These are phyloP conservation scores for Maniola hyperantus DNA, from an alignment of 2,888 invertebrate species.

Conservation along the genomic window DNA sequence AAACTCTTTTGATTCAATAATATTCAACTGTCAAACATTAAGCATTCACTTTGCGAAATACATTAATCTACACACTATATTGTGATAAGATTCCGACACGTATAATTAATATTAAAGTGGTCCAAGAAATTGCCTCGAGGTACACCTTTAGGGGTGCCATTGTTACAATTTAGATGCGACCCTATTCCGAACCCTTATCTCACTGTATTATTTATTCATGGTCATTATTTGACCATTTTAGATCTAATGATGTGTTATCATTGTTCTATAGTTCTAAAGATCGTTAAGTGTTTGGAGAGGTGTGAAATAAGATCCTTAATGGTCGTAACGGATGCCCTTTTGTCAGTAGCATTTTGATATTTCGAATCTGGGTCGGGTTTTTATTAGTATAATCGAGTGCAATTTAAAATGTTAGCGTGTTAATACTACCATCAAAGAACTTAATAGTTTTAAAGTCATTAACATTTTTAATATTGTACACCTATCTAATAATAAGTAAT, in stretches of 20 bases:
- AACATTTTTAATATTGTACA: background rate
- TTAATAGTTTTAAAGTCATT: background rate
- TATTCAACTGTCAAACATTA: constrained; percentile 20
- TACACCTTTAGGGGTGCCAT: constrained; percentile 63
- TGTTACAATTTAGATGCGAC: constrained; percentile 62
- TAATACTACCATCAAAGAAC: background rate
- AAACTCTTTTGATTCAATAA: background rate
- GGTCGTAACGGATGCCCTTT: constrained; percentile 65
- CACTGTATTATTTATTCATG: constrained; percentile 78
- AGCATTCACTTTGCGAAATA: constrained; percentile 35
- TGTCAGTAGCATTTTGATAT: constrained; percentile 49
- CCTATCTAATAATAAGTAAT: too few relatives aligned
- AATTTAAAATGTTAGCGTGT: constrained; percentile 26
- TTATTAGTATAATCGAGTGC: constrained; percentile 17
- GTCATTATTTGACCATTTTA: constrained; percentile 82
- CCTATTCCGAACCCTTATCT: constrained; percentile 63
- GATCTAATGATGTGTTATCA: constrained; percentile 76
- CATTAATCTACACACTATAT: constrained; percentile 64
- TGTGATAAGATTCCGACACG: constrained; percentile 76
- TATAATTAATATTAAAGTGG: constrained; percentile 72
- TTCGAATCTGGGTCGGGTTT: constrained; percentile 41
- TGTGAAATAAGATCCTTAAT: constrained; percentile 77
- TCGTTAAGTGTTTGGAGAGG: constrained; percentile 69
- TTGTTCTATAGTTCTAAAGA: constrained; percentile 69
- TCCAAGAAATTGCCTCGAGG: constrained; percentile 62